These are phyloP conservation scores for Frieseomelitta varia DNA, from an alignment of 1,140 invertebrate genomes.

Conservation along the genomic window DNA sequence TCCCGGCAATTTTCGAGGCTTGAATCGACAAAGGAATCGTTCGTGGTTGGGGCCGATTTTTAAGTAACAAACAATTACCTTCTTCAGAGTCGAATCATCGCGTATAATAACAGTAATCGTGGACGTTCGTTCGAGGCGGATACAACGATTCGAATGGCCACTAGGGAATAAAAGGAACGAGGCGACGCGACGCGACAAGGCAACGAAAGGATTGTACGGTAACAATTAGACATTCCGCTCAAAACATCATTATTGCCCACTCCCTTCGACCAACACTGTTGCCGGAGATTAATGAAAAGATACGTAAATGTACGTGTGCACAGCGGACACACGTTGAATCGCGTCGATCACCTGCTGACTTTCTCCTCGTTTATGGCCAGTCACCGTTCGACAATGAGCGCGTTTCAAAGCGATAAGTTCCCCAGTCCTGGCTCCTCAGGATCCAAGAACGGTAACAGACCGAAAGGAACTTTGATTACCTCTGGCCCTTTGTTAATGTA, in stretches of 20 bases:
- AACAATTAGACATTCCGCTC: slow-evolving; percentile 52
- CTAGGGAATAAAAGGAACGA: not conserved
- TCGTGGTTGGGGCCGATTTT: not conserved
- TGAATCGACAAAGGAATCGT: not conserved
- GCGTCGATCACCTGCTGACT: slow-evolving; percentile 75
- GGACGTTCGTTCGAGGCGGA: too few species aligned
- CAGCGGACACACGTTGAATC: slow-evolving; percentile 64
- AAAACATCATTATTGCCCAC: slow-evolving; percentile 57
- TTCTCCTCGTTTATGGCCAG: slow-evolving; percentile 70
- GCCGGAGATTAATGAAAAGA: slow-evolving; percentile 48
- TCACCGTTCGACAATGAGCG: slow-evolving; percentile 76
- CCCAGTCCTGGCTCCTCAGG: slow-evolving; percentile 10
- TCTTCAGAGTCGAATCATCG: not conserved
- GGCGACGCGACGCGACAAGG: too few species aligned
- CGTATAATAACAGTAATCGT: not conserved
- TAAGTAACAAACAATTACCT: not conserved
- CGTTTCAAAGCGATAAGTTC: slow-evolving; percentile 64
- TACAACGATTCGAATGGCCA: not conserved
- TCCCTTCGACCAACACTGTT: not conserved
- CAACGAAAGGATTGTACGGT: slow-evolving; percentile 29
- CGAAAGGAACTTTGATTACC: slow-evolving; percentile 73
- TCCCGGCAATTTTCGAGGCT: not conserved
- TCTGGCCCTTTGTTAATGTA: slow-evolving; percentile 71
- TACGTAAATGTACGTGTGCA: slow-evolving; percentile 47
- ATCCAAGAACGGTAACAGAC: slow-evolving; percentile 58